These are phyloP conservation scores for Cynaeus angustus DNA, from an alignment of 2,888 invertebrate genomes.

Conservation along the genomic window DNA sequence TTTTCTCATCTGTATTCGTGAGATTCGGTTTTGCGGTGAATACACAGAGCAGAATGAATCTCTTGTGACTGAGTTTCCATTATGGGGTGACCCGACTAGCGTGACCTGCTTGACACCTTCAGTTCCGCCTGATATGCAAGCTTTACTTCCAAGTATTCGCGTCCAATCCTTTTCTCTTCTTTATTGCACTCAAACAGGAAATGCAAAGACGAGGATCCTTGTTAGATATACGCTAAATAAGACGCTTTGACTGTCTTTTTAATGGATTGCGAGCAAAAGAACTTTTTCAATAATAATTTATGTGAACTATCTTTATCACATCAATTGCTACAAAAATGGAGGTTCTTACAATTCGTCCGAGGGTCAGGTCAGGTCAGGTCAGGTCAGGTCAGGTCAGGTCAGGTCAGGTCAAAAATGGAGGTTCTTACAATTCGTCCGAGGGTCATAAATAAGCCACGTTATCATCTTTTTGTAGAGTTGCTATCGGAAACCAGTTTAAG, in stretches of 20 bases:
- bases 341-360: slow-evolving; percentile 8
- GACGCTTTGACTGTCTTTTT: background rate
- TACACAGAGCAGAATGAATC: slow-evolving; percentile 54
- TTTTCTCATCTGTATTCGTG: slow-evolving; percentile 55
- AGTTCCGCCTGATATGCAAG: slow-evolving; percentile 55
- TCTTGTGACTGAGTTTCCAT: slow-evolving; percentile 55
- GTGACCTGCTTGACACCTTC: slow-evolving; percentile 56
- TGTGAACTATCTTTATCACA: background rate
- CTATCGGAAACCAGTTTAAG: slow-evolving; percentile 16
- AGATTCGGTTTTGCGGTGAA: slow-evolving; percentile 53
- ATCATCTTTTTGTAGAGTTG: slow-evolving; percentile 31
- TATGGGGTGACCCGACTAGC: slow-evolving; percentile 52
- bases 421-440: slow-evolving; percentile 25
- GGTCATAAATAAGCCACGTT: slow-evolving; percentile 35
- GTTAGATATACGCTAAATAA: slow-evolving; percentile 1
- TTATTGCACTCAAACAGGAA: background rate
- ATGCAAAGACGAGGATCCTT: background rate
- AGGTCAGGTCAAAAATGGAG: slow-evolving; percentile 10
- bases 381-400: no score
- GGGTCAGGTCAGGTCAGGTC: no score
- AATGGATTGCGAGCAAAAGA: no score
- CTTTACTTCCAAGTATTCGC: slow-evolving; percentile 30
- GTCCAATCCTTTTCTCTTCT: slow-evolving; percentile 16
- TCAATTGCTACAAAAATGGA: background rate
- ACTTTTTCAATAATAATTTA: no score